Evolutionary conservation across 2,113 vertebrate genomes (phyloP), one percentile per base, ranked within the genome.

Genomic region (Sprattus sprattus): DNA sequence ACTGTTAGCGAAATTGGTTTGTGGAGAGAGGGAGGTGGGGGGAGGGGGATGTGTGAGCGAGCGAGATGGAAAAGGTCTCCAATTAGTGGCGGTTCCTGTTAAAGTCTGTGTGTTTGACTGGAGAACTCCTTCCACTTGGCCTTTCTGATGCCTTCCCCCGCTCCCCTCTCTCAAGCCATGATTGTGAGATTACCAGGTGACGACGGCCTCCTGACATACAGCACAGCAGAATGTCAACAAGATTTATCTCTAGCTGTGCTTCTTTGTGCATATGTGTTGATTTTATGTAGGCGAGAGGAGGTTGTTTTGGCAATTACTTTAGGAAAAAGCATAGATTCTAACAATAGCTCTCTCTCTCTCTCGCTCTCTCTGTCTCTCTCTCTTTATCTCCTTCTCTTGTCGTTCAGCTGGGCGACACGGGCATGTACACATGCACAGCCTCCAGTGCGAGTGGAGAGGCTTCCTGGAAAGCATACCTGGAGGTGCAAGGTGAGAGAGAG

Each of bases 381-480:
- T 39, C 39, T 39, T 49, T 49, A 2, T 49, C 93, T 46, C 6
- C 71, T 16, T 6, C 10, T 39, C 2, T 32, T 78, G 10, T 78
- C 10, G 39, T 44, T 93, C 94, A 99, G 98, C 95, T 99, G 88
- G 96, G 97, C 0, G 98, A 99, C 93, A 97, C 96, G 0, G 98
- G 98, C 82, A 95, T 95, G 82, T 99, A 99, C 93, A 97, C 97
- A 87, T 99, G 98, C 93, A 96, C 96, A 0, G 98, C 97, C 25
- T 99, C 98, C 32, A 99, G 97, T 25, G 97, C 97, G 81, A 99
- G 98, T 0, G 98, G 98, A 0, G 98, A 99, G 90, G 98, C 98
- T 0, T 96, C 97, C 0, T 99, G 98, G 98, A 99, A 96, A 45
- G 97, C 98, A 0, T 97, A 95, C 93, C 95, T 99, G 85, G 98